These are phyloP conservation scores for Champsocephalus gunnari DNA, from an alignment of 2,797 vertebrate genomes.

Conservation along the genomic window DNA sequence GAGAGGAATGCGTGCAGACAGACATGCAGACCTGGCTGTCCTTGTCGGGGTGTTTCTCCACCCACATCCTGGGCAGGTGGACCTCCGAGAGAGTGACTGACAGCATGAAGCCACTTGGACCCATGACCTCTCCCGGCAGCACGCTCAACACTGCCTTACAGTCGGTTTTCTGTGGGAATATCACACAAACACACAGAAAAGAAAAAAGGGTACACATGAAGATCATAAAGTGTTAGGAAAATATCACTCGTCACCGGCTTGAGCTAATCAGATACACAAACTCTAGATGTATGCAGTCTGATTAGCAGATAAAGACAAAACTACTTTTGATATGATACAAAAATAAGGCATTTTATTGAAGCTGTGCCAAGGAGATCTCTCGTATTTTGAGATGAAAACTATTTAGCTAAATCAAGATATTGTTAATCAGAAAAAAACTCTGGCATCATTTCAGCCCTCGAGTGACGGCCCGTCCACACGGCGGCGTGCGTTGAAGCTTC, in stretches of 20 bases:
- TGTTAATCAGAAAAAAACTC: not conserved
- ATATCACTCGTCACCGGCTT: too few species aligned
- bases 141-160: conserved; percentile 88
- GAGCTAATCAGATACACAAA: not conserved
- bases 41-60: conserved; percentile 90
- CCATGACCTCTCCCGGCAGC: conserved; percentile 81
- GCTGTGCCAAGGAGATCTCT: not conserved
- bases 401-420: not conserved
- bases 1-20: not conserved
- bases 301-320: not conserved
- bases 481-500: too few species aligned
- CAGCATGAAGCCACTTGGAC: conserved; percentile 84
- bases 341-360: not conserved
- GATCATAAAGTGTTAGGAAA: not conserved
- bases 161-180: conserved; percentile 81
- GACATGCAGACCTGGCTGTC: conserved; percentile 85
- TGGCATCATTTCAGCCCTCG: not conserved
- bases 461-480: not conserved
- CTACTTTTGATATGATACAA: not conserved
- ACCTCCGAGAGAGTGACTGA: conserved; percentile 80
- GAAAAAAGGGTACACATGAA: not conserved
- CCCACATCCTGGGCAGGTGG: conserved; percentile 90
- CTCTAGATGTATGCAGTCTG: not conserved
- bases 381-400: not conserved
- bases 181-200: conserved; percentile 27